These are phyloP conservation scores for Macrotus californicus DNA, from an alignment of 2,113 vertebrate species.

Conservation along the genomic window DNA sequence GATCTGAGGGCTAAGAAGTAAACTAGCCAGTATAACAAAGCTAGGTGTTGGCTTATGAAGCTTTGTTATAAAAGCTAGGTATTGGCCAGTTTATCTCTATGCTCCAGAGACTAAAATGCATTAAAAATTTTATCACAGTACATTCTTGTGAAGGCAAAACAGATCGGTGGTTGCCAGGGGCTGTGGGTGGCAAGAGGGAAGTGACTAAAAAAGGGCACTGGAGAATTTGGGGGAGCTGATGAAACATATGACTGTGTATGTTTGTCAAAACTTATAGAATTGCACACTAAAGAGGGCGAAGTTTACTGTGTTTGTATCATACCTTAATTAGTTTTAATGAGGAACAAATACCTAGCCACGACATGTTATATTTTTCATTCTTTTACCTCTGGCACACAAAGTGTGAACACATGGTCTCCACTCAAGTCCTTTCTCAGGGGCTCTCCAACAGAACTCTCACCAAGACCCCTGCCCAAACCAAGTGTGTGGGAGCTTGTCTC, in stretches of 20 bases:
- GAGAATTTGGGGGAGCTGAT: background rate
- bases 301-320: background rate
- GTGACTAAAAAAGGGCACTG: background rate
- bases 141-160: background rate
- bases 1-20: background rate
- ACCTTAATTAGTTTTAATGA: background rate
- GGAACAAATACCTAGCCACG: background rate
- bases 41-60: background rate
- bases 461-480: background rate
- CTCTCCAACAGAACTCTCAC: conserved; percentile 16
- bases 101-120: background rate
- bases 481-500: conserved; percentile 9
- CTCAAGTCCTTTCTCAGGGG: background rate
- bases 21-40: background rate
- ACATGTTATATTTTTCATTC: background rate
- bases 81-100: background rate
- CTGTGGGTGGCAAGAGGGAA: background rate
- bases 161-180: background rate
- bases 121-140: background rate
- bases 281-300: background rate
- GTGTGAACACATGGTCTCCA: background rate
- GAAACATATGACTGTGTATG: background rate
- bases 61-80: background rate
- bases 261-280: background rate
- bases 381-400: conserved; percentile 73